Evolutionary conservation across 2,797 vertebrate species (phyloP).

Genomic region (Euphonia xanthogaster): DNA sequence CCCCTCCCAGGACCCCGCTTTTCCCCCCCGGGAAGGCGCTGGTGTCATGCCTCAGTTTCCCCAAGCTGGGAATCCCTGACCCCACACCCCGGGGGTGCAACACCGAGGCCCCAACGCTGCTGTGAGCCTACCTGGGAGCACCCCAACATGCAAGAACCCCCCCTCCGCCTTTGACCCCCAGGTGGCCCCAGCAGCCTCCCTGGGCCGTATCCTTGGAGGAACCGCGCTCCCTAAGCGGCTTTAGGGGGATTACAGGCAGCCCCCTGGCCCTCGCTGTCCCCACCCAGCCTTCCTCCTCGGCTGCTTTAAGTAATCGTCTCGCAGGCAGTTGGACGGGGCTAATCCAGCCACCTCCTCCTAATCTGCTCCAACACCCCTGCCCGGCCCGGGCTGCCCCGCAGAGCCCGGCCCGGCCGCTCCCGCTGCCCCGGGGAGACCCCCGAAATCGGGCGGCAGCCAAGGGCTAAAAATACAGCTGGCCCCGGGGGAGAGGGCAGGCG

Average conservation of each 20-base stretch:
- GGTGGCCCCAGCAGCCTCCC: not conserved
- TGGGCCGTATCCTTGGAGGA: not conserved
- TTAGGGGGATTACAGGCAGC: conserved; percentile 27
- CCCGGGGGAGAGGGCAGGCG: not conserved
- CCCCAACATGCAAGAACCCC: fast-evolving
- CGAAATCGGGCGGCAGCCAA: not conserved
- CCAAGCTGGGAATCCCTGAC: not conserved
- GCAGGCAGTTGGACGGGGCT: not conserved
- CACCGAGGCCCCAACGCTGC: fast-evolving
- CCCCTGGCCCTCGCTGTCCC: not conserved
- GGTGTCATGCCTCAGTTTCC: not conserved
- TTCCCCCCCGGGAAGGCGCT: fast-evolving
- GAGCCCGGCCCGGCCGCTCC: not conserved
- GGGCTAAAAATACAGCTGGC: conserved; percentile 10
- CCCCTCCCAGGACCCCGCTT: fast-evolving
- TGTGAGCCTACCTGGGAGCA: fast-evolving
- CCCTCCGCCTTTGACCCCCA: not conserved
- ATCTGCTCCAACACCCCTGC: not conserved
- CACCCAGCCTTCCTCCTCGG: conserved; percentile 12
- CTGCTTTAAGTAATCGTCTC: conserved; percentile 49
- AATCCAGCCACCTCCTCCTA: conserved; percentile 58
- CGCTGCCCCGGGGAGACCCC: not conserved
- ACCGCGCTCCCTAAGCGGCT: conserved; percentile 1
- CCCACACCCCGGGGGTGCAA: fast-evolving
- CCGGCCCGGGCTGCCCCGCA: not conserved